Base-by-base conservation (phyloP, 2,888 invertebrate species). In the Heteromurus nitidus region DNA sequence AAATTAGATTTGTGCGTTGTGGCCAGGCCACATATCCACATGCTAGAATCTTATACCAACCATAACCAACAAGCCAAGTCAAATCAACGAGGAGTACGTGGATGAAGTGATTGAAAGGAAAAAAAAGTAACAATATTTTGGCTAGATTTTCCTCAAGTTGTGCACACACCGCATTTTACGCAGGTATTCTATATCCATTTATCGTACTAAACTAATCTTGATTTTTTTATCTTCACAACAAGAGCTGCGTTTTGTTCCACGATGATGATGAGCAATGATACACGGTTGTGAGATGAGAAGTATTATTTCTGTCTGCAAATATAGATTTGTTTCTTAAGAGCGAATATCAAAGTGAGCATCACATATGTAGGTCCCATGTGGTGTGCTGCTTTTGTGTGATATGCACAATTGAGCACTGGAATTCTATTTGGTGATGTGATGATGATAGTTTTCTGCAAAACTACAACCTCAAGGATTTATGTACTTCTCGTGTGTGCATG, bases 251-350 rank as follows among this genome's bases (percentile, higher is more conserved):
- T 36, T 36, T 36, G 36, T 36, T 36, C 36, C 3, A 50, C 16
- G n/a, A 50, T 47, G 67, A 44, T 55, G 55, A 53, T 55, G 16
- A n/a, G 16, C 31, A 24, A 30, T 69, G 69, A 69, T 69, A 72
- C 36, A 22, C 42, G 31, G 42, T 73, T 62, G 7, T 73, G 64
- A 73, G n/a, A n/a, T n/a, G n/a, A n/a, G n/a, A n/a, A n/a, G 60
- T 44, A 72, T 55, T 55, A 42, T 64, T 73, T 64, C 50, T 50
- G 31, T 64, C 50, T 22, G 73, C 60, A 73, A 73, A 73, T 73
- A 47, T 64, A 24, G 24, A 9, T n/a, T 50, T 50, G 50, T 50
- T 50, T 5, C n/a, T 50, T 5, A 42, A 36, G n/a, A n/a, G n/a
- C n/a, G n/a, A n/a, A n/a, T n/a, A n/a, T n/a, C n/a, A n/a, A n/a